Base-by-base conservation (phyloP, 23 tunicate genomes). In the Styela clava region DNA sequence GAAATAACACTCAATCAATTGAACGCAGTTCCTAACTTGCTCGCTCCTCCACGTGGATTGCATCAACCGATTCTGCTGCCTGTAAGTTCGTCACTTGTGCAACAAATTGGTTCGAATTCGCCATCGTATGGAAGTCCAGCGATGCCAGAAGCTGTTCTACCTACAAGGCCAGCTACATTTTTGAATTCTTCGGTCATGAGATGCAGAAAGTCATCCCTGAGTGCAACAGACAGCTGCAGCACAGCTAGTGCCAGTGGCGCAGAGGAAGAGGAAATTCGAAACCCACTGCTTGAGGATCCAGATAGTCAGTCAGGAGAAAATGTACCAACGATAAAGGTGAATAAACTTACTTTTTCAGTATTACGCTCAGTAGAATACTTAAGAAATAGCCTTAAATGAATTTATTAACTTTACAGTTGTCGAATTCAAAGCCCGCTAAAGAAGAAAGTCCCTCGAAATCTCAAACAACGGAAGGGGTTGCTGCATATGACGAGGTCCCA, bases 1-100 rank as follows among this genome's bases (percentile, higher is more conserved):
- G 81, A 76, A 76, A 91, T 86, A 83, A 91, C 90, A 33, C 67
- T 91, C 23, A 86, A 89, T 22, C 97, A 91, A 64, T 78, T 91
- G 31, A 91, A 91, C 62, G 87, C 97, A 26, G 86, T 80, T 27
- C 89, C 97, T 24, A 74, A 63, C 16, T 33, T 76, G 63, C 24
- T 69, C 27, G 73, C 69, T 18, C 61, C 69, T 16, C 78, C 68
- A 16, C 35, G 7, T n/a, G 22, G 68, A 18, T 71, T 61, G 21
- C 74, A 76, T 44, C 81, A 76, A 29, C 30, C 81, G 65, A 56
- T 1, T 27, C 7, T 44, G 24, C 23, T 52, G 7, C 81, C 81
- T 35, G 31, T 52, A 9, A 29, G 65, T 1, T 25, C 44, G 26
- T 44, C 81, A 1, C 27, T 76, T 19, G 67, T 76, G 7, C 81